Conservation (phyloP, 1,140 invertebrate genomes). For the Scaptomyza hsui region DNA sequence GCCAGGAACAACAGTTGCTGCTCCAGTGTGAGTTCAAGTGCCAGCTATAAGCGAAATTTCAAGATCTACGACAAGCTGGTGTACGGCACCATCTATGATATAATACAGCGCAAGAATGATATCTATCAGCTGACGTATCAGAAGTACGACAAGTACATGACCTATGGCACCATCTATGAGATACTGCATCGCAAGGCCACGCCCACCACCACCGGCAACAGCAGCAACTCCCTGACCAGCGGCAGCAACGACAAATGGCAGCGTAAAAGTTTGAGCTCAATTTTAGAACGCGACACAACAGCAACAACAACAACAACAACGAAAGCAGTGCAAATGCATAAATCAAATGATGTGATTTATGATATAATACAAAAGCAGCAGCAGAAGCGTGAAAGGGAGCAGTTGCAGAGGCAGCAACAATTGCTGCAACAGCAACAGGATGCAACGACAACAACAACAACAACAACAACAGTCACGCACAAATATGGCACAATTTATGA, state of each 20-base stretch:
- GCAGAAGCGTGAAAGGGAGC: conserved; percentile 41
- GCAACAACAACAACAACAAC: conserved; percentile 20
- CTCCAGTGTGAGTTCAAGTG: conserved; percentile 11
- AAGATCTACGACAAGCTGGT: conserved; percentile 83
- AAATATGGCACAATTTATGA: conserved; percentile 83
- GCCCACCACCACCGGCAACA: conserved; percentile 39
- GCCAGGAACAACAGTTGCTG: conserved; percentile 20
- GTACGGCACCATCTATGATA: conserved; percentile 83
- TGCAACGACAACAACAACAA: conserved; percentile 14
- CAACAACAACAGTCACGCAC: conserved; percentile 43
- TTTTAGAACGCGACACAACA: conserved; percentile 57
- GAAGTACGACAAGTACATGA: conserved; percentile 84
- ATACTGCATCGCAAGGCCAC: conserved; percentile 79
- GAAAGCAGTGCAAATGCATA: conserved; percentile 40
- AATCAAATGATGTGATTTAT: conserved; percentile 67
- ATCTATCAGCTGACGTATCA: conserved; percentile 78
- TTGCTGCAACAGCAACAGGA: conserved; percentile 26
- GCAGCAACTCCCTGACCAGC: conserved; percentile 18
- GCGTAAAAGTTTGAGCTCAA: conserved; percentile 74
- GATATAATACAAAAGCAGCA: conserved; percentile 74
- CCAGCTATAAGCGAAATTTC: conserved; percentile 71
- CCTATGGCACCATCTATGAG: conserved; percentile 83
- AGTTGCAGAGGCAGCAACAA: conserved; percentile 18
- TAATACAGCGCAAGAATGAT: conserved; percentile 82
- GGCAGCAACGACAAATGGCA: conserved; percentile 60